These are phyloP conservation scores for Azemiops feae DNA, from an alignment of 2,113 vertebrate species.

Conservation along the genomic window DNA sequence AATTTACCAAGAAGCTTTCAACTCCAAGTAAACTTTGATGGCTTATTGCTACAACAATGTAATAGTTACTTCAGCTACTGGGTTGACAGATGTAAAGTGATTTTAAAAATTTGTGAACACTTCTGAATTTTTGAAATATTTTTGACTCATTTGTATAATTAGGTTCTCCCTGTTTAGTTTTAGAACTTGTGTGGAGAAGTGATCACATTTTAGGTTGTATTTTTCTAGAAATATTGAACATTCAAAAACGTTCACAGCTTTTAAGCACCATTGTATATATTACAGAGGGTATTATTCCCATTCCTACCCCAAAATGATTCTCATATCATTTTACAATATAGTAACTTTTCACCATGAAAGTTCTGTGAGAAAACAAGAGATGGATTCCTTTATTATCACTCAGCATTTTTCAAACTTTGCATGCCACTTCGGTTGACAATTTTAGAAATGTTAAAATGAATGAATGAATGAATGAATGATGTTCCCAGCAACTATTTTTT, in stretches of 20 bases:
- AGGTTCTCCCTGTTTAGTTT: neutral
- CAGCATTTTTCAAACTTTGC: neutral
- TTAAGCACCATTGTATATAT: neutral
- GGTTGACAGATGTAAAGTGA: neutral
- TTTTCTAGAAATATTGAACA: neutral
- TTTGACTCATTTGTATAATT: neutral
- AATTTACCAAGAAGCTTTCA: slow-evolving; percentile 7
- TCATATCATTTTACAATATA: neutral
- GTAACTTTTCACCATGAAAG: neutral
- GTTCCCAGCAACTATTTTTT: neutral
- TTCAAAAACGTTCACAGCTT: neutral
- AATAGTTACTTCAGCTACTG: neutral
- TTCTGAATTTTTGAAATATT: neutral
- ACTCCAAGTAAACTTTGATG: neutral
- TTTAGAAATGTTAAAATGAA: neutral
- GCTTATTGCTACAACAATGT: neutral
- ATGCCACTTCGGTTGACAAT: neutral
- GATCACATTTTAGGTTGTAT: neutral
- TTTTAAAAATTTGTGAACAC: neutral
- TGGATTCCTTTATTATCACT: neutral
- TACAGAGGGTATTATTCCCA: neutral
- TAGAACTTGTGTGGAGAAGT: neutral
- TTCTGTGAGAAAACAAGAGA: neutral
- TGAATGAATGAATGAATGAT: neutral
- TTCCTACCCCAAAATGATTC: neutral